These are phyloP conservation scores for Mycteria americana DNA, from an alignment of 2,797 vertebrate species.

Conservation along the genomic window DNA sequence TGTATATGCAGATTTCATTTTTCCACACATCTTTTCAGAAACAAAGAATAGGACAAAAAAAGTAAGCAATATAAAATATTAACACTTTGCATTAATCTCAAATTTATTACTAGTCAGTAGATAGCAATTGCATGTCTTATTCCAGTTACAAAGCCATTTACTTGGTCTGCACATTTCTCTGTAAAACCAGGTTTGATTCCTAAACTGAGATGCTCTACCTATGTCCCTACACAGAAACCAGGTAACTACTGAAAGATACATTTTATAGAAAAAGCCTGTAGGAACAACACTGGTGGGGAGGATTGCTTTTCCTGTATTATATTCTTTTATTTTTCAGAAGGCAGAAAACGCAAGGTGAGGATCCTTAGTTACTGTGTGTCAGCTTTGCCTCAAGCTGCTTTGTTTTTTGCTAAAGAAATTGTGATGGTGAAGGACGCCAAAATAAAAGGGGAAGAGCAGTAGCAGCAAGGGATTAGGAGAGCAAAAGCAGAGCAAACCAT, in stretches of 20 bases:
- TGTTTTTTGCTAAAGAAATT: not conserved
- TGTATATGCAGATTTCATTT: not conserved
- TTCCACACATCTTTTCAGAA: not conserved
- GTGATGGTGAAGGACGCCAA: not conserved
- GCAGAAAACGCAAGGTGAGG: not conserved
- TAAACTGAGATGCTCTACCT: not conserved
- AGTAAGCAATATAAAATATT: not conserved
- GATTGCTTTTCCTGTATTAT: not conserved
- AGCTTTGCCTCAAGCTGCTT: not conserved
- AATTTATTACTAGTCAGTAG: not conserved
- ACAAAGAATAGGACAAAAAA: not conserved
- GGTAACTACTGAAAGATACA: not conserved
- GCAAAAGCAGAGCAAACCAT: not conserved
- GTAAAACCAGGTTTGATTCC: not conserved
- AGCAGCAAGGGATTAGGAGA: not conserved
- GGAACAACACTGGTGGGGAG: not conserved
- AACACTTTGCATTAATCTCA: not conserved
- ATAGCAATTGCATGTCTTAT: not conserved
- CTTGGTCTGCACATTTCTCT: not conserved
- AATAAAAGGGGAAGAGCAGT: not conserved
- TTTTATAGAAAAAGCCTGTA: not conserved
- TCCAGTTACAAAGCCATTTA: not conserved
- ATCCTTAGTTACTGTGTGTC: not conserved
- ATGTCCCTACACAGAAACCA: not conserved
- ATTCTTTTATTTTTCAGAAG: not conserved